Evolutionary conservation across 2,113 vertebrate species (phyloP).

Genomic region (Oncorhynchus tshawytscha): DNA sequence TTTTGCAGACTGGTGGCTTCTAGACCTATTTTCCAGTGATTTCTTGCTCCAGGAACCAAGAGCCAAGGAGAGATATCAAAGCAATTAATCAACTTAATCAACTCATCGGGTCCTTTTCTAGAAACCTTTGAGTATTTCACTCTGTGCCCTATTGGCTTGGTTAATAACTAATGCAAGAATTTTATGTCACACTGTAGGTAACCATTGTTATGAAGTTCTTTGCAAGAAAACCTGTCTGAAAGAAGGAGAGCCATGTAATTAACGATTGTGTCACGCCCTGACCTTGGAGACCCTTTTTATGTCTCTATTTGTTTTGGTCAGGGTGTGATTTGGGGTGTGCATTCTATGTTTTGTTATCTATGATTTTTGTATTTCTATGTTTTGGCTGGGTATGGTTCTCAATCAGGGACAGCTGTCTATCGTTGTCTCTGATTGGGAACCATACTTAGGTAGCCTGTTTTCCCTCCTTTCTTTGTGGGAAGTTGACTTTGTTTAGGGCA

Average conservation of each 20-base stretch:
- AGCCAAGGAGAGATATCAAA: slow-evolving; percentile 32
- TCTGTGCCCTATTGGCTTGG: not conserved
- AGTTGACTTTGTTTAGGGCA: too few species aligned
- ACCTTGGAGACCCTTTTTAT: too few species aligned
- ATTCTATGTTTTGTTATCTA: too few species aligned
- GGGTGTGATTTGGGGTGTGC: too few species aligned
- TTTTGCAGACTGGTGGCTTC: slow-evolving; percentile 18
- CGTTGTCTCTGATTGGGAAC: too few species aligned
- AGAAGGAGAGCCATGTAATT: not conserved
- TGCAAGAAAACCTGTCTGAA: not conserved
- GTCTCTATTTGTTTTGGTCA: too few species aligned
- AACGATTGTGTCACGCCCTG: too few species aligned
- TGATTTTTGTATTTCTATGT: too few species aligned
- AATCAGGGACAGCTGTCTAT: too few species aligned
- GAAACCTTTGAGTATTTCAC: slow-evolving; percentile 6
- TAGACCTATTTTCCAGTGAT: slow-evolving; percentile 41
- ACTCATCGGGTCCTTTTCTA: slow-evolving; percentile 46
- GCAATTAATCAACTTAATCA: slow-evolving; percentile 60
- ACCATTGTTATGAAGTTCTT: not conserved
- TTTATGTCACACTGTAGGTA: not conserved
- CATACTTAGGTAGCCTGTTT: too few species aligned
- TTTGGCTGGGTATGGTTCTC: too few species aligned
- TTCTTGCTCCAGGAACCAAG: slow-evolving; percentile 15
- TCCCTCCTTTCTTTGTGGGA: too few species aligned
- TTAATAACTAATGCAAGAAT: not conserved